phyloP scores from a whole-genome alignment of 1,140 invertebrate species.

The Antheraea pernyi region DNA sequence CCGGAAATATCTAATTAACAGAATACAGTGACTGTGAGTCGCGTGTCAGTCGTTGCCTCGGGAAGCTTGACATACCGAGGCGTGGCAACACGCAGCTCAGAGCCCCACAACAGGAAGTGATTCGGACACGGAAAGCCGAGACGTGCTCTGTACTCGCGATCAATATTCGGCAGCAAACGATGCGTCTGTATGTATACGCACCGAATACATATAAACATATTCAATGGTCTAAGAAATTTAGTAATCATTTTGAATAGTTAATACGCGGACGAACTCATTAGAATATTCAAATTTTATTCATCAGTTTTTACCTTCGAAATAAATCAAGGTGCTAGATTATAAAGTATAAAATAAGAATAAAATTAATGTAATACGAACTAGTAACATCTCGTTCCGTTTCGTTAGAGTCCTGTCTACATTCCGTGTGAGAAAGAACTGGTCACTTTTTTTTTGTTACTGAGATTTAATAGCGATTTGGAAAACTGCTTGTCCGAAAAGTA shows the following conservation, averaged over 20 bases:
- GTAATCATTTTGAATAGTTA: not conserved
- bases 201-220: not conserved
- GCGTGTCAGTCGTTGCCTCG: not conserved
- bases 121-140: constrained; percentile 21
- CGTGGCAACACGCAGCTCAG: not conserved
- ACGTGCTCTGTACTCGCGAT: constrained; percentile 17
- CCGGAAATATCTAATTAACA: constrained; percentile 34
- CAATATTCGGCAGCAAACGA: constrained; percentile 9
- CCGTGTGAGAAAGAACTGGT: too few species aligned
- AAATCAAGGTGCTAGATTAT: not conserved
- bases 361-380: not conserved
- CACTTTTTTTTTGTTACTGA: too few species aligned
- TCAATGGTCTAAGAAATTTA: not conserved
- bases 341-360: too few species aligned
- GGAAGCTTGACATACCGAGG: not conserved
- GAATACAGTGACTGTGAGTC: constrained; percentile 21
- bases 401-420: too few species aligned
- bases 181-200: not conserved
- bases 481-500: too few species aligned
- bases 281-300: constrained; percentile 1
- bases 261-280: not conserved
- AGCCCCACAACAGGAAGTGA: constrained; percentile 16
- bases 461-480: too few species aligned
- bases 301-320: not conserved
- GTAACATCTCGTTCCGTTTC: not conserved